These are phyloP conservation scores for Oostethus manadensis DNA, from an alignment of 2,113 vertebrate species.

Conservation along the genomic window DNA sequence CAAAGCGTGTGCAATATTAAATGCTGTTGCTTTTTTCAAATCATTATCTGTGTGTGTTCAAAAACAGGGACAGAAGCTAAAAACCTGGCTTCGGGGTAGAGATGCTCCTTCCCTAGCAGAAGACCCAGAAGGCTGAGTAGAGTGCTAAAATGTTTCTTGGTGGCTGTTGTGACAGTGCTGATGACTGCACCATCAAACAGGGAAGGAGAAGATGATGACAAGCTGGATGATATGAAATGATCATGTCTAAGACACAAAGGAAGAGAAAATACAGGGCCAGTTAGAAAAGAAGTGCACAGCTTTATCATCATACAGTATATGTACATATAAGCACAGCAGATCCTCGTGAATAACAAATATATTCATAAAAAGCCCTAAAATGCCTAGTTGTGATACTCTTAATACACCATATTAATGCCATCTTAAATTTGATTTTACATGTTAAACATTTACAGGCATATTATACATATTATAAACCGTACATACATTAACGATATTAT, in stretches of 20 bases:
- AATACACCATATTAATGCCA: no score
- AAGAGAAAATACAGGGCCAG: neutral
- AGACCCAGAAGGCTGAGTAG: constrained; percentile 86
- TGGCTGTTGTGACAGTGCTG: constrained; percentile 97
- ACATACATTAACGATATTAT: no score
- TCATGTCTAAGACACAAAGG: constrained; percentile 78
- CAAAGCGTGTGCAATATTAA: neutral
- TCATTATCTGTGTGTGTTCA: neutral
- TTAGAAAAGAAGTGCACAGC: neutral
- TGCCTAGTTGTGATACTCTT: no score
- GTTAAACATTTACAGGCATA: no score
- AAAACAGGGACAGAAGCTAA: neutral
- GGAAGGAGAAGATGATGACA: constrained; percentile 93
- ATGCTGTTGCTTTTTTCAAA: neutral
- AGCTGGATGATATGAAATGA: constrained; percentile 97
- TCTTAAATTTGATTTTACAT: no score
- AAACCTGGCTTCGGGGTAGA: constrained; percentile 87
- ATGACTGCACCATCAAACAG: constrained; percentile 96
- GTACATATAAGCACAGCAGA: no score
- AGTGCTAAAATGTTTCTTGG: constrained; percentile 96
- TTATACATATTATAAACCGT: no score
- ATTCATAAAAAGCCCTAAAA: no score
- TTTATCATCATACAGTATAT: neutral
- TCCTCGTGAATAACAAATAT: no score
- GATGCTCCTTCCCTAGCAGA: constrained; percentile 86